These are phyloP conservation scores for Caranx ignobilis DNA, from an alignment of 2,113 vertebrate species.

Conservation along the genomic window DNA sequence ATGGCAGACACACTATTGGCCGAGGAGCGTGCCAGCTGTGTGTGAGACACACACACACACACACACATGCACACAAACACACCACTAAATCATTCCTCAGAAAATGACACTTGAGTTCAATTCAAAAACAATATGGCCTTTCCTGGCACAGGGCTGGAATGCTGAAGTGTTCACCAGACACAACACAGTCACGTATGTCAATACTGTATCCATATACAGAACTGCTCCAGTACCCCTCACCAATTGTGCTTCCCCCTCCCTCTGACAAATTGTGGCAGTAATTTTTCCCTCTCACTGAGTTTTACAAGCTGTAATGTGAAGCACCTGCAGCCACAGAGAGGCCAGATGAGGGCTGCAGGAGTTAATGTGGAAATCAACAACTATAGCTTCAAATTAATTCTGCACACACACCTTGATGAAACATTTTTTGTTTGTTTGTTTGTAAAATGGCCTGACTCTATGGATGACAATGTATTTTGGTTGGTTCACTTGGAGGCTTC, in stretches of 20 bases:
- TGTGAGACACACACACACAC: constrained; percentile 35
- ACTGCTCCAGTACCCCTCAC: constrained; percentile 30
- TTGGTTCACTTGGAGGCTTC: background rate
- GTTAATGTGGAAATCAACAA: background rate
- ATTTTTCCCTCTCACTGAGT: constrained; percentile 79
- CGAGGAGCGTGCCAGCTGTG: constrained; percentile 69
- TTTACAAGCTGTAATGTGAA: constrained; percentile 84
- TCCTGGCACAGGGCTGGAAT: constrained; percentile 77
- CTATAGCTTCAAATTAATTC: background rate
- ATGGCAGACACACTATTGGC: constrained; percentile 75
- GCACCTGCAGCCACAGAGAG: constrained; percentile 83
- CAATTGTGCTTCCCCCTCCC: constrained; percentile 8
- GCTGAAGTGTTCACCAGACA: constrained; percentile 82
- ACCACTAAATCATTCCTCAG: constrained; percentile 68
- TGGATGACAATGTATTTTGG: background rate
- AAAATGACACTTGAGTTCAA: constrained; percentile 75
- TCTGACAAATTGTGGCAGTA: constrained; percentile 81
- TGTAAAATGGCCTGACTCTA: background rate
- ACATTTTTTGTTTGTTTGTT: background rate
- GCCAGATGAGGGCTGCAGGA: constrained; percentile 67
- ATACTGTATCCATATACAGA: constrained; percentile 76
- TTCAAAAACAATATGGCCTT: constrained; percentile 82
- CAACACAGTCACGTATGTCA: constrained; percentile 78
- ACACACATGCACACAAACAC: constrained; percentile 36
- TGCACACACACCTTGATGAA: background rate